Conservation (phyloP, 2,797 vertebrate genomes). For the Craterocephalus amniculus region DNA sequence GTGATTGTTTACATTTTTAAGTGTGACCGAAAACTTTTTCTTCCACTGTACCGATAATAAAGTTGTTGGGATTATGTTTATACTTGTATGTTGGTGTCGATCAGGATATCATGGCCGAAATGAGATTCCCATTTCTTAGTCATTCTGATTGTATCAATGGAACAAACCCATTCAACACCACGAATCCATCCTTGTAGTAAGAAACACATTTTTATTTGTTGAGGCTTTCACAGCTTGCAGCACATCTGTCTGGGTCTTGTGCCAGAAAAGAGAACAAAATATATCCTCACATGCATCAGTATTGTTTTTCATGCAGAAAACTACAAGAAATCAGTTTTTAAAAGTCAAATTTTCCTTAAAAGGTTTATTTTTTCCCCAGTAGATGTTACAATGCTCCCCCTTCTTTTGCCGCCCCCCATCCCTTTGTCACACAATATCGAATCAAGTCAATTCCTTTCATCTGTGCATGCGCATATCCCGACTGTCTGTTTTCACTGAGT, state of each 20-base stretch:
- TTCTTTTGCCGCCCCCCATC: slow-evolving; percentile 33
- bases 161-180: too few species aligned
- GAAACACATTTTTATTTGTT: neutral
- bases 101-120: too few species aligned
- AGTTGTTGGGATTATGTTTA: too few species aligned
- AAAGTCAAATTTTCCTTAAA: neutral
- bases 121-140: neutral
- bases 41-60: too few species aligned
- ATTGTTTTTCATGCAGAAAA: slow-evolving; percentile 4
- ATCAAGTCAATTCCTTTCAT: slow-evolving; percentile 67
- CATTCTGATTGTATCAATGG: slow-evolving; percentile 2
- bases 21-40: too few species aligned
- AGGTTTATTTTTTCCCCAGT: slow-evolving; percentile 46
- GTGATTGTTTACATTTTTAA: too few species aligned
- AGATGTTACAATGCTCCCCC: slow-evolving; percentile 43
- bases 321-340: neutral
- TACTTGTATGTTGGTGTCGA: neutral
- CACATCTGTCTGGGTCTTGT: slow-evolving; percentile 4
- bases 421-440: slow-evolving; percentile 68
- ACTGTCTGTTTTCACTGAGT: slow-evolving; percentile 65
- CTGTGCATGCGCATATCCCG: slow-evolving; percentile 55
- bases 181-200: neutral
- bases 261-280: slow-evolving; percentile 1
- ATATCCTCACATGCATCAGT: slow-evolving; percentile 2
- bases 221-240: neutral